Evolutionary conservation across 1,140 invertebrate species (phyloP), one percentile per base, ranked within the genome.

Genomic region (Panagrolaimus sp.): DNA sequence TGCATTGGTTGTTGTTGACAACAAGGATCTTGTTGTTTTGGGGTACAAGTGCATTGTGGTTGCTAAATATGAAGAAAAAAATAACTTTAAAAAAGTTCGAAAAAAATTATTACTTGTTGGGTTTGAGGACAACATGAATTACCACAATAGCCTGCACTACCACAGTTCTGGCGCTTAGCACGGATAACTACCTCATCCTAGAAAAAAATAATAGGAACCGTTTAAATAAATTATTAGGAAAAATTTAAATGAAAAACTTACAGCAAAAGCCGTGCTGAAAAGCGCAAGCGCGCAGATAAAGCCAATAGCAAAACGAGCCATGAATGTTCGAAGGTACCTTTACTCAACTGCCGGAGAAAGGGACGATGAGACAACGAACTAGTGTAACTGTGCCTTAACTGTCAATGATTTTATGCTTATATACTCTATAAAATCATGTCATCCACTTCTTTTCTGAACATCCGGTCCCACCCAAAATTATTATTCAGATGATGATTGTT

Each of bases 131-230:
- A 63, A 16, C 62, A 63, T 20, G 27, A 16, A 43, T 63, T 63
- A 20, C 62, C 62, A 31, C 62, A 63, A 38, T 63, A 63, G 14
- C 62, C 62, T 25, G 62, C 27, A 14, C 27, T 42, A 9, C 62
- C 62, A 27, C 62, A 63, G 23, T 31, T 42, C 42, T 63, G 62
- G 38, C 62, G 62, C 42, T 43, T 31, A 43, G 62, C 62, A 63
- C 62, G 62, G 62, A 63, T 31, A 1, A 63, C 62, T 31, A 63
- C 62, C 51, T 57, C 51, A 57, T 57, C 51, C 51, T 57, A 16
- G 2, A 57, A 57, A 5, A 25, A 20, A 0, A 8, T 5, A 11
- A 1, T 5, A 25, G 11, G 20, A 16, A 57, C 7, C n/a, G 20
- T 27, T 57, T 9, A 1, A 13, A 2, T 9, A 2, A 53, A 1